Evolutionary conservation across 2,888 invertebrate genomes (phyloP).

Genomic region (Blera fallax): DNA sequence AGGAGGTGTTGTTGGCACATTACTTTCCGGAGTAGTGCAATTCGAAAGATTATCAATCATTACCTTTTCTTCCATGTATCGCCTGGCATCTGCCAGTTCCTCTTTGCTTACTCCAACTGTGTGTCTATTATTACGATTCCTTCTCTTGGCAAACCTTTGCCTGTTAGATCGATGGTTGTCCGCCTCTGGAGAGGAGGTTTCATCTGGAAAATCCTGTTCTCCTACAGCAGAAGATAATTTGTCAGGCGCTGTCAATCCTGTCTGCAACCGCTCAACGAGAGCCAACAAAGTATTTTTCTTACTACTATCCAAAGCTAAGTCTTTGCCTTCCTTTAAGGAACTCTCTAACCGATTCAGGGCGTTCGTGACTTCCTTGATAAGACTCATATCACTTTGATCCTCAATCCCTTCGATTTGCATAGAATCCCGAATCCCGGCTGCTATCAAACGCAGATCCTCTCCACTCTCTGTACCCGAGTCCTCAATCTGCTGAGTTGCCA

Average conservation of each 20-base stretch:
- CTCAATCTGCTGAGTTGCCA: conserved; percentile 81
- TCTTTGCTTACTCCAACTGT: conserved; percentile 92
- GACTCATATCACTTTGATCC: conserved; percentile 83
- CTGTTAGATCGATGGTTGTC: conserved; percentile 79
- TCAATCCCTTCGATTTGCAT: conserved; percentile 82
- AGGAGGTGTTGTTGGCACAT: conserved; percentile 74
- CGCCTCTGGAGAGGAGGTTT: conserved; percentile 77
- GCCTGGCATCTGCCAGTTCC: conserved; percentile 90
- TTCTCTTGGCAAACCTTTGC: conserved; percentile 83
- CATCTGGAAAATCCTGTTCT: conserved; percentile 74
- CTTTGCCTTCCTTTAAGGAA: conserved; percentile 85
- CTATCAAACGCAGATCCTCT: conserved; percentile 85
- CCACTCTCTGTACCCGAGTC: conserved; percentile 88
- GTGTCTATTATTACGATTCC: conserved; percentile 87
- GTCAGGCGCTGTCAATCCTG: conserved; percentile 82
- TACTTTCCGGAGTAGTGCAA: conserved; percentile 76
- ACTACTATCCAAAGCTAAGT: conserved; percentile 82
- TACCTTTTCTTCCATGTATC: conserved; percentile 87
- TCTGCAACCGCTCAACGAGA: conserved; percentile 87
- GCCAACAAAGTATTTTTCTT: conserved; percentile 85
- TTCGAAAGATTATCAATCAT: conserved; percentile 80
- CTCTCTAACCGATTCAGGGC: conserved; percentile 89
- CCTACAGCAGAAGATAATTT: conserved; percentile 76
- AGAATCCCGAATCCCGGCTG: conserved; percentile 83
- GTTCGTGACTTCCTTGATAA: conserved; percentile 89